These are phyloP conservation scores for Matsumurasca onukii DNA, from an alignment of 1,140 invertebrate species.

Conservation along the genomic window DNA sequence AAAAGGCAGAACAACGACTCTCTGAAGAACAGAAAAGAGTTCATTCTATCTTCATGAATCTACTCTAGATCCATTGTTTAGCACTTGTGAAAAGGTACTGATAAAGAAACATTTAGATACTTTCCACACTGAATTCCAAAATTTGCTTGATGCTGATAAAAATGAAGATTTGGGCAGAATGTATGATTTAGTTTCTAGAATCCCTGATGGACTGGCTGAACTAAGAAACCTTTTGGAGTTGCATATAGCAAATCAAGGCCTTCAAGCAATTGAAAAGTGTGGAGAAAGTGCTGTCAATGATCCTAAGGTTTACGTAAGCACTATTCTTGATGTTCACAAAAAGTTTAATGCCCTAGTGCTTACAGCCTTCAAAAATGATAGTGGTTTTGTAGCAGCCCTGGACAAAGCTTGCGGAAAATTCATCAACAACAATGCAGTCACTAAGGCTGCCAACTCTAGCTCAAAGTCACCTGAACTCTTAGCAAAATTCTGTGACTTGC, in stretches of 20 bases:
- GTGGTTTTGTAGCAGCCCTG: conserved; percentile 93
- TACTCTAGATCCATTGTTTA: conserved; percentile 78
- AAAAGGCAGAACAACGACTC: conserved; percentile 91
- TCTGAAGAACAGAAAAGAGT: conserved; percentile 91
- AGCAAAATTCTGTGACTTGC: conserved; percentile 96
- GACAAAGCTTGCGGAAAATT: conserved; percentile 98
- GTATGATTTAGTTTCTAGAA: conserved; percentile 92
- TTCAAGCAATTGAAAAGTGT: conserved; percentile 89
- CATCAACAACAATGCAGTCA: conserved; percentile 96
- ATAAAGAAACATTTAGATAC: conserved; percentile 97
- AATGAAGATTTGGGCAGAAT: conserved; percentile 94
- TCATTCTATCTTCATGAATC: conserved; percentile 95
- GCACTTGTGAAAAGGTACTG: conserved; percentile 93
- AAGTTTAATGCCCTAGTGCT: conserved; percentile 95
- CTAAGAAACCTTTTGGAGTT: conserved; percentile 85
- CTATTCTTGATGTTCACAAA: conserved; percentile 95
- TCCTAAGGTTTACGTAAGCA: conserved; percentile 96
- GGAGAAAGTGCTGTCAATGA: conserved; percentile 82
- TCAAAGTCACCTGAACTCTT: conserved; percentile 96
- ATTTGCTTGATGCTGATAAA: conserved; percentile 92
- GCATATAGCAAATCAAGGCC: conserved; percentile 92
- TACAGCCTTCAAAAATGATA: conserved; percentile 94
- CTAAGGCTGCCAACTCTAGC: conserved; percentile 78
- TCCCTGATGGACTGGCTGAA: conserved; percentile 89
- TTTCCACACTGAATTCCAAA: conserved; percentile 97